Evolutionary conservation across 2,797 vertebrate genomes (phyloP), one percentile per base, ranked within the genome.

Genomic region (Coendou prehensilis): DNA sequence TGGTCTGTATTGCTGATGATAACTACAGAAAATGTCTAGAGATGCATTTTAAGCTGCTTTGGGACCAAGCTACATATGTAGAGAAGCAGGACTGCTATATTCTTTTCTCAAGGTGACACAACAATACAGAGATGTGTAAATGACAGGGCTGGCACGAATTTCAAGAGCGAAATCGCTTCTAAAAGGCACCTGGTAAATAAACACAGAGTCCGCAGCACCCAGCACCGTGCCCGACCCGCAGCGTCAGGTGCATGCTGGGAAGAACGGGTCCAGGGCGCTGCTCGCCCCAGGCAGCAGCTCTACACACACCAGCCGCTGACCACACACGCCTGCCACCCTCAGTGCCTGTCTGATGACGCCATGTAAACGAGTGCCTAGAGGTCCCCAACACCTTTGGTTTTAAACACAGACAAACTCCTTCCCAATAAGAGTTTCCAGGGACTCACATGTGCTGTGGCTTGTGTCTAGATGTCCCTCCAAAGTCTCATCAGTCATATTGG

Each of bases 271-370:
- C 18, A 5, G n/a, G 67, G n/a, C 20, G 23, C 41, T 13, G 10
- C 71, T 26, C 41, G 9, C 71, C 26, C 41, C 41, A 6, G 69
- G 41, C 11, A 45, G 41, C 69, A 75, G 71, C 71, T 45, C 71
- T 45, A 23, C 71, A 18, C 33, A 41, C 41, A 33, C 52, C 54
- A 17, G 67, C 56, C 5, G 37, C 15, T 1, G 57, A 22, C 22
- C 61, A 47, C 30, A 33, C 37, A 9, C 0, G 0, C 13, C n/a
- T 18, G 11, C 23, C 18, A 22, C 10, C 56, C 52, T 33, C 20
- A 57, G 63, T 17, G 3, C 2, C 1, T 2, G 2, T 54, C 41
- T 13, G 14, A 9, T 23, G 47, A 3, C 0, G 22, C 18, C 67
- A 41, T 10, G 9, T 5, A 83, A 47, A 56, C 5, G 22, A 67